A percentile compares a stretch with the other conserved stretches of the same genome.
Conservation (phyloP, 2,113 vertebrate genomes). For the Anarhynchus alexandrinus region DNA sequence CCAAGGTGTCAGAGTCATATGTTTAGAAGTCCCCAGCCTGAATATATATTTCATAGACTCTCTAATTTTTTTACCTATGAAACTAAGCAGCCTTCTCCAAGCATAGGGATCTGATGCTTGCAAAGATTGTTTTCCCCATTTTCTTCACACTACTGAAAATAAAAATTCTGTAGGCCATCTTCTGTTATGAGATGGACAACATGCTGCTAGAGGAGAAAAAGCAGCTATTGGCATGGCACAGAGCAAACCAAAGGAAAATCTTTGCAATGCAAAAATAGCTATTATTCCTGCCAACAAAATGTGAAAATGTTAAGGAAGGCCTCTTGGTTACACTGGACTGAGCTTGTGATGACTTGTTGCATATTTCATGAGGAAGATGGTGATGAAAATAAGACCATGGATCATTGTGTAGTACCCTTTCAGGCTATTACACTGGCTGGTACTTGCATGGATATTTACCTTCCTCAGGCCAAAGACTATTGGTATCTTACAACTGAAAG, state of each 20-base stretch:
- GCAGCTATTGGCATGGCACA: background rate
- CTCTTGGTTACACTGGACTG: background rate
- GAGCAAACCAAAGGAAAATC: background rate
- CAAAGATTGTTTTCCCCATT: background rate
- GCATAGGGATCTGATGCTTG: background rate
- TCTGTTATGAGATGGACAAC: background rate
- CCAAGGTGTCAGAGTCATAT: background rate
- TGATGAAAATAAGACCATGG: background rate
- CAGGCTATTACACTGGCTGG: rapidly evolving
- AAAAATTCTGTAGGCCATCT: background rate
- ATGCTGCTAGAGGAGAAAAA: background rate
- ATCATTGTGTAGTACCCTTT: background rate
- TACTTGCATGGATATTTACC: background rate
- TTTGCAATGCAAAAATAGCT: background rate
- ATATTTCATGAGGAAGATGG: background rate
- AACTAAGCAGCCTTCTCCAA: background rate
- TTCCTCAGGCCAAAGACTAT: background rate
- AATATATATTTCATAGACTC: background rate
- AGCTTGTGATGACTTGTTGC: background rate
- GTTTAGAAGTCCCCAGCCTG: background rate
- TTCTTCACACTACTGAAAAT: background rate
- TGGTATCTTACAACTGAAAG: background rate
- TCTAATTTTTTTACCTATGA: background rate
- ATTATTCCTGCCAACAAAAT: background rate
- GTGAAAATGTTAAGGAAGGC: background rate